Base-by-base conservation (phyloP, 2,113 vertebrate genomes). In the Lontra canadensis region DNA sequence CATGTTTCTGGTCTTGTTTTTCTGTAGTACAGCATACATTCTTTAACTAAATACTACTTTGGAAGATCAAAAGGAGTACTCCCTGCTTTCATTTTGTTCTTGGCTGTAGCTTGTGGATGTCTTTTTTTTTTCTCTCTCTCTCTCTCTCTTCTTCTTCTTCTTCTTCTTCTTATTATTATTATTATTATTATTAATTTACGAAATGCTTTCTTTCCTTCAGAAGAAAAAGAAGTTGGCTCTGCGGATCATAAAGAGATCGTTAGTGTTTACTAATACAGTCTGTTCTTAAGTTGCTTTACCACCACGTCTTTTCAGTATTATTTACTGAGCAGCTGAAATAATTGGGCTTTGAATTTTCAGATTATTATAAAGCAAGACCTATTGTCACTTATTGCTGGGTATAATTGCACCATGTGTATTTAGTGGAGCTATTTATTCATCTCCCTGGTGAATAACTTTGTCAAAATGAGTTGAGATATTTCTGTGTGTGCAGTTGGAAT, bases 11-110 rank as follows among this genome's bases (percentile, higher is more conserved):
- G 90, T 95, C 47, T 4, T 96, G 61, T 97, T 98, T 82, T 96
- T 20, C 90, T 97, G 11, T 94, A 95, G 90, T 94, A 57, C 93
- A 83, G 67, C 3, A 5, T 98, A n/a, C 95, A 98, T 98, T 97
- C 91, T 97, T 90, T 97, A 93, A 73, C 79, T 91, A 98, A 98
- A 97, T 95, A 69, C 95, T 97, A 6, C 73, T 96, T 29, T 94
- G 86, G 98, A 95, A 97, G 94, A 97, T 97, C 61, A 98, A 97
- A 97, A 98, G 81, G n/a, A 95, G 65, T 21, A 92, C 88, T 98
- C 73, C n/a, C 87, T 97, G 90, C 92, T 96, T 96, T 98, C 92
- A 67, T 97, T 98, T 98, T 98, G 96, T 82, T 97, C 63, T 98
- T 98, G 97, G 90, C 97, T 95, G 36, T 94, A 94, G 96, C 94